Conservation (phyloP, 2,888 invertebrate genomes). For the Acheta domesticus region DNA sequence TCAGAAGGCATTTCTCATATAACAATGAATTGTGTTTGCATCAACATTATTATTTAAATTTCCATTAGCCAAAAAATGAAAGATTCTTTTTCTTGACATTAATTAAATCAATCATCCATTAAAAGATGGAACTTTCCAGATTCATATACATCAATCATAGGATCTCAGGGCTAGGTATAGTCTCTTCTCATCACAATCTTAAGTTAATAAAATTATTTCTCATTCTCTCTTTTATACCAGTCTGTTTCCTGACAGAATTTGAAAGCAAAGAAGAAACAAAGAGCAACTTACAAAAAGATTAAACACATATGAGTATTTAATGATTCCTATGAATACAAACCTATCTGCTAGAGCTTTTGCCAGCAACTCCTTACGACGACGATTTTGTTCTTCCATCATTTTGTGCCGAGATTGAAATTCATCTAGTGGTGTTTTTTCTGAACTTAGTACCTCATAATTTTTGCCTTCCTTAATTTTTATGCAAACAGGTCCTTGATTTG, state of each 20-base stretch:
- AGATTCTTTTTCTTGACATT: too few relatives aligned
- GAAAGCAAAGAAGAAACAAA: not conserved
- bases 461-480: conserved; percentile 37
- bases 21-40: too few relatives aligned
- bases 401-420: conserved; percentile 69
- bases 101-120: too few relatives aligned
- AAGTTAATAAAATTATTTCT: too few relatives aligned
- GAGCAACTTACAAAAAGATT: not conserved
- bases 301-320: not conserved
- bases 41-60: too few relatives aligned
- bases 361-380: conserved; percentile 68
- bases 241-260: too few relatives aligned
- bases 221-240: not conserved
- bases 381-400: conserved; percentile 75
- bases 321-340: conserved; percentile 46
- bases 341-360: conserved; percentile 70
- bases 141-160: too few relatives aligned
- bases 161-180: too few relatives aligned
- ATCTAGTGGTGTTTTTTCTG: conserved; percentile 45
- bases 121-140: too few relatives aligned
- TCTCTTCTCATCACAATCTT: too few relatives aligned
- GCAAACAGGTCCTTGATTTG: conserved; percentile 35
- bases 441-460: conserved; percentile 34
- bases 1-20: too few relatives aligned
- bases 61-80: too few relatives aligned